phyloP scores from a whole-genome alignment of 2,797 vertebrate species.

The Lithobates pipiens region DNA sequence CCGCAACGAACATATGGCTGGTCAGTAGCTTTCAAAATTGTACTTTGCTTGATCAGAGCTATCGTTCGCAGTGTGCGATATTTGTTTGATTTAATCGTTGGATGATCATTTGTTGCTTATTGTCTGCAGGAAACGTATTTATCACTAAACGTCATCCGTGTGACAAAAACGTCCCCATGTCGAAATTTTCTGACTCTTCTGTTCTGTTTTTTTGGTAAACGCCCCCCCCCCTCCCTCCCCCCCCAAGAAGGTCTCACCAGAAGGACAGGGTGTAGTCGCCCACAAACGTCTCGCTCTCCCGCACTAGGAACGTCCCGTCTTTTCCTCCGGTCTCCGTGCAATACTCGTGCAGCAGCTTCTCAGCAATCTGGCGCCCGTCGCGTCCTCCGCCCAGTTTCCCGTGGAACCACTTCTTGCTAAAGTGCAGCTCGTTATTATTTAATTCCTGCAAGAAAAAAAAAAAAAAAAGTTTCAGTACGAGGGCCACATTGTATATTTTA shows the following conservation, averaged over 20 bases:
- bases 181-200: too few species aligned
- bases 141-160: too few species aligned
- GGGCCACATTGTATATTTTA: too few species aligned
- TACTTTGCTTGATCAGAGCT: too few species aligned
- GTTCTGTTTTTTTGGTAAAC: neutral
- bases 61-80: too few species aligned
- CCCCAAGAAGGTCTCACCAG: conserved; percentile 69
- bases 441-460: conserved; percentile 68
- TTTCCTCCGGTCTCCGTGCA: conserved; percentile 76
- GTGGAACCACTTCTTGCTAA: conserved; percentile 78
- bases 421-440: conserved; percentile 79
- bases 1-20: too few species aligned
- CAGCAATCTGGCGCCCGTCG: conserved; percentile 75
- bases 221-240: neutral
- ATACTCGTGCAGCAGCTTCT: conserved; percentile 77
- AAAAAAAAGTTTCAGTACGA: too few species aligned
- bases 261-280: conserved; percentile 79
- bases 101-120: too few species aligned
- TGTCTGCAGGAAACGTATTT: too few species aligned
- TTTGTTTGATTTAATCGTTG: too few species aligned
- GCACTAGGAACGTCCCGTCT: conserved; percentile 77
- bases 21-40: too few species aligned
- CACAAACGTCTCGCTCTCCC: conserved; percentile 80
- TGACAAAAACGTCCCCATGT: too few species aligned
- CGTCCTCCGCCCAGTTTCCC: conserved; percentile 77